Evolutionary conservation across 2,113 vertebrate genomes (phyloP).

Genomic region (Budorcas taxicolor): DNA sequence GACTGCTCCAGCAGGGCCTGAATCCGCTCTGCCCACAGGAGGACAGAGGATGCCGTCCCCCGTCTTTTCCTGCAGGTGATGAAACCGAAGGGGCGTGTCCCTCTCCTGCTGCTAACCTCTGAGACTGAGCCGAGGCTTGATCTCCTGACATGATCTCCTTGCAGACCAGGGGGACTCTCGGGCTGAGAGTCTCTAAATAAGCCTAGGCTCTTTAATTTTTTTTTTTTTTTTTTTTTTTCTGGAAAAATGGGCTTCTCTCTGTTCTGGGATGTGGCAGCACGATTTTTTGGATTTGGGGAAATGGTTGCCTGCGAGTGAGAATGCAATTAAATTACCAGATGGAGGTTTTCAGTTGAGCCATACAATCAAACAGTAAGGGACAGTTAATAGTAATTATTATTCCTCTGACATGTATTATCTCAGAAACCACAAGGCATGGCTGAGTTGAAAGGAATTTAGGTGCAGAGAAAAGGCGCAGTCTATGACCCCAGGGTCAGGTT

Average conservation of each 20-base stretch:
- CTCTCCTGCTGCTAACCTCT: neutral
- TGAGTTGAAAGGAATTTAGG: neutral
- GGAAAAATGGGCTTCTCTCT: neutral
- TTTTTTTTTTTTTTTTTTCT: neutral
- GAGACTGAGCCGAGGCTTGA: neutral
- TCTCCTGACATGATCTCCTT: neutral
- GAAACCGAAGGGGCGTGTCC: neutral
- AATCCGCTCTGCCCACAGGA: neutral
- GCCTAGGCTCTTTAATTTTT: neutral
- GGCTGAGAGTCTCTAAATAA: neutral
- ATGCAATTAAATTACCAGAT: neutral
- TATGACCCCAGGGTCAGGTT: neutral
- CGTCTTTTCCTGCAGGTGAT: neutral
- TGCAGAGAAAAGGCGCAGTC: neutral
- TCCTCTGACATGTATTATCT: neutral
- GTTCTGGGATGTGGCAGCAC: neutral
- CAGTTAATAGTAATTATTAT: neutral
- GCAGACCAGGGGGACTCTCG: neutral
- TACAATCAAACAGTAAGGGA: neutral
- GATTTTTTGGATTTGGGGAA: neutral
- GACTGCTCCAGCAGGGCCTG: neutral
- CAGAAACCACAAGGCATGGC: neutral
- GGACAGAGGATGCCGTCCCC: neutral
- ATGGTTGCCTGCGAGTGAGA: neutral
- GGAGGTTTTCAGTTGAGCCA: neutral